A percentile compares a stretch with the other conserved stretches of the same genome.
These are phyloP conservation scores for Mimas tiliae DNA, from an alignment of 2,888 invertebrate species.

Conservation along the genomic window DNA sequence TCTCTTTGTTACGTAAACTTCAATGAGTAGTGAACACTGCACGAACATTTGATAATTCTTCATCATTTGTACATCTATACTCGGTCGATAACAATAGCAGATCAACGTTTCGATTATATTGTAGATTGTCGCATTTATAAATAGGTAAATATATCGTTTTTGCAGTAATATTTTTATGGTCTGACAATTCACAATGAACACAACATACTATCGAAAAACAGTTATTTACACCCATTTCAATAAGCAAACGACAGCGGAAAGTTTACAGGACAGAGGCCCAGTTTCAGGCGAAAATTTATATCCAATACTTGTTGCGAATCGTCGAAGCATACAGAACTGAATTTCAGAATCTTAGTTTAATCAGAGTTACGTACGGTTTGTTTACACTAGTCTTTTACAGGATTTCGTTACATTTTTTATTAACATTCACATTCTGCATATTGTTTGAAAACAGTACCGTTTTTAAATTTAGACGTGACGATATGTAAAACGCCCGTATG, in stretches of 20 bases:
- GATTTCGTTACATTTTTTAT: neutral
- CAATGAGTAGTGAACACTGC: conserved; percentile 18
- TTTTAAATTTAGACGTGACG: conserved; percentile 19
- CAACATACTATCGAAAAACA: too few species aligned
- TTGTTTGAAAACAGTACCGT: conserved; percentile 17
- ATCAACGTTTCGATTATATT: too few species aligned
- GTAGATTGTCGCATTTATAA: too few species aligned
- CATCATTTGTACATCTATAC: too few species aligned
- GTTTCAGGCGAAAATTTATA: too few species aligned
- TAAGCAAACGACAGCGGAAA: too few species aligned
- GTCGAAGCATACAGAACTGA: neutral
- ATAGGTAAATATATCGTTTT: too few species aligned
- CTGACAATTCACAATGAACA: too few species aligned
- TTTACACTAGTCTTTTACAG: neutral
- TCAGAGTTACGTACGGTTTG: conserved; percentile 14
- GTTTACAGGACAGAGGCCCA: too few species aligned
- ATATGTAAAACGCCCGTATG: conserved; percentile 2
- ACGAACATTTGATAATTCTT: neutral
- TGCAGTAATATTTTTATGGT: too few species aligned
- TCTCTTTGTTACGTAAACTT: conserved; percentile 10
- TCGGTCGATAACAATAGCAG: too few species aligned
- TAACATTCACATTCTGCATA: neutral
- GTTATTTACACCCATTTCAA: too few species aligned
- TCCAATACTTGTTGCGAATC: neutral
- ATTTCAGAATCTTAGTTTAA: conserved; percentile 1